Base-by-base conservation (phyloP, 2,113 vertebrate species). In the Naja naja region DNA sequence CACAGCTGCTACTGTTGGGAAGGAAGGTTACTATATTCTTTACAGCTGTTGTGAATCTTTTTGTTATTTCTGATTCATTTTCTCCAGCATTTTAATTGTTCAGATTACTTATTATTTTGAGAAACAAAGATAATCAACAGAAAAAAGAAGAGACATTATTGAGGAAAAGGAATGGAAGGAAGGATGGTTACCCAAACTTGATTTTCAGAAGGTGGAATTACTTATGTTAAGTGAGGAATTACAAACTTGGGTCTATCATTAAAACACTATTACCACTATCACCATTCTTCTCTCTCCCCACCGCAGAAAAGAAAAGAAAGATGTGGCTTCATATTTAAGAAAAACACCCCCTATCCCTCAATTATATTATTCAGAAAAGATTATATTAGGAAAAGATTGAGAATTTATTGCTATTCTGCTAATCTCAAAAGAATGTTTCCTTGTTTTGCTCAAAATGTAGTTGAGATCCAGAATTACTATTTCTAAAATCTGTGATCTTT, bases 371-470 rank as follows among this genome's bases (percentile, higher is more conserved):
- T 45, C 91, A 58, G 47, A 49, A 49, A 49, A 9, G 7, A 49
- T 49, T 49, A 49, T 49, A 49, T 49, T 49, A 49, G 27, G 49
- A 92, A 64, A 18, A 0, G 27, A 69, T 94, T 94, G 92, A 47
- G 90, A 91, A 34, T n/a, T 86, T 14, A 87, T 56, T 94, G 94
- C 12, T 91, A 22, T 56, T 95, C 25, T 39, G 93, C 10, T 90
- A 25, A 52, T 95, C 25, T 45, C 87, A 90, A n/a, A 14, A n/a
- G 10, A 93, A 27, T 91, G 90, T 91, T 64, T 90, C 94, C 81
- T 85, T 64, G 39, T 85, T 92, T 54, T 49, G 88, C 0, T 0
- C 43, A 60, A 94, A 87, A 94, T 88, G 18, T 4, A 53, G 45
- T 39, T 22, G 56, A 49, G 86, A 16, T 69, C 8, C 45, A 53